These are phyloP conservation scores for Acrocyrtus sp. DNA, from an alignment of 2,888 invertebrate species.

Conservation along the genomic window DNA sequence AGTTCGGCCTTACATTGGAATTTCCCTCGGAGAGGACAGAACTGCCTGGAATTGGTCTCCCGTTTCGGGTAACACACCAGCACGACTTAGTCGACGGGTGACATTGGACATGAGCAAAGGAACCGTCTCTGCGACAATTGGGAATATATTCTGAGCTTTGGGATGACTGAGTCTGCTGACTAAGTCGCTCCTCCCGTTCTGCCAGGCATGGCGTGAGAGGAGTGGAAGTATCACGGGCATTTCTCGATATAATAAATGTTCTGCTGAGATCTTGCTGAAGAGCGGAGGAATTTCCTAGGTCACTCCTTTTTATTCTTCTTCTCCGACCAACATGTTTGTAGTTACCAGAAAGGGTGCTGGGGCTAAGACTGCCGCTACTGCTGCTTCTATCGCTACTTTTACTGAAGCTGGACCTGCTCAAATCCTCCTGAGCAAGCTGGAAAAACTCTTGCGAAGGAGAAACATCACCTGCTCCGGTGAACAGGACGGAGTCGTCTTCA, in stretches of 20 bases:
- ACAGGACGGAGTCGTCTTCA: too few relatives aligned
- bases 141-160: conserved; percentile 70
- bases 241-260: conserved; percentile 35
- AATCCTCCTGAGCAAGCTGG: too few relatives aligned
- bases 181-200: conserved; percentile 58
- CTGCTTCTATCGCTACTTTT: conserved; percentile 22
- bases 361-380: conserved; percentile 3
- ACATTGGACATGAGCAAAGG: conserved; percentile 84
- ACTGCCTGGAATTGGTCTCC: conserved; percentile 83
- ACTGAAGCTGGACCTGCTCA: too few relatives aligned
- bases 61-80: conserved; percentile 91
- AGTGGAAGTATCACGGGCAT: conserved; percentile 31
- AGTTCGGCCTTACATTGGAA: conserved; percentile 71
- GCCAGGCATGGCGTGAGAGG: conserved; percentile 49
- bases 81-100: conserved; percentile 79
- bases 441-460: too few relatives aligned
- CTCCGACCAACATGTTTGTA: conserved; percentile 4
- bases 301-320: conserved; percentile 10
- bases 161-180: conserved; percentile 45
- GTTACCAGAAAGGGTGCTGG: conserved; percentile 12
- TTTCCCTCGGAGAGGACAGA: conserved; percentile 74
- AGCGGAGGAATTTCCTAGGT: conserved; percentile 6
- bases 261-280: conserved; percentile 43
- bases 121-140: conserved; percentile 83
- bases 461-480: too few relatives aligned